Evolutionary conservation across 2,888 invertebrate species (phyloP), one percentile per base, ranked within the genome.

Genomic region (Melieria crassipennis): DNA sequence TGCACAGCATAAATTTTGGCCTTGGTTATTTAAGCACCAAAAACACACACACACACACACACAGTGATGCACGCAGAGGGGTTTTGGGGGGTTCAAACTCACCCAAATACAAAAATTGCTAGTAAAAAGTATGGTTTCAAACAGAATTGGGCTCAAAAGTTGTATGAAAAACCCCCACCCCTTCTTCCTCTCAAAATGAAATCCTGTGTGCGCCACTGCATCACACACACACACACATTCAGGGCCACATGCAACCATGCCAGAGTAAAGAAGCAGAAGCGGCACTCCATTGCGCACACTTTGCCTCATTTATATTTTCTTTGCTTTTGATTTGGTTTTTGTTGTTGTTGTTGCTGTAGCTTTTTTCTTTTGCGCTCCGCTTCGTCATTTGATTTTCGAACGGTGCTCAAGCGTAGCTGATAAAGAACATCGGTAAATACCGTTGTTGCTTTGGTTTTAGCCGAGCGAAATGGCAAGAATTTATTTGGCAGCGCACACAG

Each of bases 241-340:
- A 30, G 0, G 1, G 30, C 30, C 30, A 16, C 1, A 16, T 1
- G 16, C 16, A 16, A 1, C 16, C 16, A 0, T 2, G 30, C 30
- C 30, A 30, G 16, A 30, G 30, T 30, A 30, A 30, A 30, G 30
- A 30, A 30, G 30, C 30, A 30, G 30, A 30, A 30, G 30, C 30
- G 30, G 30, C 30, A 30, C 30, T 30, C 30, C 47, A 45, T 62
- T 62, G 16, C 13, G 4, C 9, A 48, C 62, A 11, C 7, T 30
- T 30, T 30, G 30, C 30, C 11, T 62, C 11, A 79, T 80, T 79
- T 77, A 52, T 76, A 73, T 78, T 80, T 77, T 77, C 52, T 16
- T 42, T 13, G 56, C 58, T 58, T 63, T 67, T 58, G 11, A 11
- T 52, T 9, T 52, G 6, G 13, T 5, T 52, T 4, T 52, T 7